Conservation (phyloP, 2,113 vertebrate genomes). For the Stegastes partitus region DNA sequence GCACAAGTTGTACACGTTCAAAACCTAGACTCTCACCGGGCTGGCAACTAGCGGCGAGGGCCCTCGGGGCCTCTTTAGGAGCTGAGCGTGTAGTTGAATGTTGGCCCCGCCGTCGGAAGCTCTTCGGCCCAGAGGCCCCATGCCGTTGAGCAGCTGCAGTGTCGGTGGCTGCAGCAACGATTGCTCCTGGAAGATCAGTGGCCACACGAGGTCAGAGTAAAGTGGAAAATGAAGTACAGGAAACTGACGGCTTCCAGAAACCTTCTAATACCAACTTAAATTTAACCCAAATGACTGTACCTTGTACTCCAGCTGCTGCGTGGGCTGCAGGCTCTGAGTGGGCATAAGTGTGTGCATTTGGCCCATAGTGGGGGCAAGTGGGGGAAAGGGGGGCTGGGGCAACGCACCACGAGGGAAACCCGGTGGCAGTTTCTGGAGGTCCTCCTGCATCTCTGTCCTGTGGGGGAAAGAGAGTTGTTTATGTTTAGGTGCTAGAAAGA, state of each 20-base stretch:
- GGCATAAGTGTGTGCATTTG: slow-evolving; percentile 92
- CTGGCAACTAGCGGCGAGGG: slow-evolving; percentile 95
- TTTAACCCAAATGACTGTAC: slow-evolving; percentile 73
- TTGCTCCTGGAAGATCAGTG: slow-evolving; percentile 88
- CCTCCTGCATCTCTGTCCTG: slow-evolving; percentile 96
- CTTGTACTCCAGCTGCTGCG: slow-evolving; percentile 98
- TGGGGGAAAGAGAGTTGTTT: neutral
- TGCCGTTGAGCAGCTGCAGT: slow-evolving; percentile 96
- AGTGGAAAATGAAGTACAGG: neutral
- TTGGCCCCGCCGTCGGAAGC: slow-evolving; percentile 98
- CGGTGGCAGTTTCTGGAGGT: slow-evolving; percentile 93
- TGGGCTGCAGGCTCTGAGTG: slow-evolving; percentile 92
- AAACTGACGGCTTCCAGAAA: neutral
- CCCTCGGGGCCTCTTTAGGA: slow-evolving; percentile 95
- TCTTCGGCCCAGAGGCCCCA: slow-evolving; percentile 97
- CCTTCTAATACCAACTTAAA: neutral
- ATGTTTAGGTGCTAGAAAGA: neutral
- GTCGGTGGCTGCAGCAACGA: slow-evolving; percentile 96
- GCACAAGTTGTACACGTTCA: neutral
- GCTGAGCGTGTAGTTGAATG: slow-evolving; percentile 96
- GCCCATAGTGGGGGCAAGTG: slow-evolving; percentile 89
- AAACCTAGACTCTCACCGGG: slow-evolving; percentile 81
- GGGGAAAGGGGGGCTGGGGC: slow-evolving; percentile 92
- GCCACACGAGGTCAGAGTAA: neutral
- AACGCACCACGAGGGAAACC: slow-evolving; percentile 89